Evolutionary conservation across 2,113 vertebrate species (phyloP), one percentile per base, ranked within the genome.

Genomic region (Rissa tridactyla): DNA sequence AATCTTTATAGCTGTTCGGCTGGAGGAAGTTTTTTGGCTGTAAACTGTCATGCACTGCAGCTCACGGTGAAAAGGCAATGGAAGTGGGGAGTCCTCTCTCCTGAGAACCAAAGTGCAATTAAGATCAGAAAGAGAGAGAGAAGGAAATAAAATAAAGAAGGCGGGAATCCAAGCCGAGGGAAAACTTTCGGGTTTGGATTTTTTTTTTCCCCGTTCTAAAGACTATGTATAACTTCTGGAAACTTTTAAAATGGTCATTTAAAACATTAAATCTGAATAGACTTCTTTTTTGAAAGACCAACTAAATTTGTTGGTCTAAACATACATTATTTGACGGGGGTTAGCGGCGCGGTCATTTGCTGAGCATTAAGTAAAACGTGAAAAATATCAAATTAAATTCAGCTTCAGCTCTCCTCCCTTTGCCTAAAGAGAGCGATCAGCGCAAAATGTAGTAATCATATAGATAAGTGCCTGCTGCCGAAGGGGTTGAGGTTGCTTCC

Each of bases 11-110:
- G 97, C 96, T 21, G 55, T 71, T 69, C 13, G 68, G 77, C 75
- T 58, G 82, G 96, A 97, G 97, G 98, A 96, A 96, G 97, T 71
- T 97, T 97, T 96, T 96, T 95, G 97, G 97, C 96, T 97, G 90
- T 98, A 98, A 98, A 98, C 84, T 86, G 97, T 97, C 97, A 97
- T 88, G 97, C 98, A 95, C 97, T n/a, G 92, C 68, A 94, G 97
- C 96, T 52, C 92, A 47, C 51, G 18, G 22, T 98, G 97, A 97
- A 98, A 97, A 93, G 97, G 36, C 73, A 47, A 2, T 10, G 82
- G 22, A 52, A 78, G 58, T 26, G 70, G 88, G 75, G 88, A 87
- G n/a, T 46, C 66, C 91, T 25, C 54, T 78, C 82, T 85, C 94
- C 93, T 89, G 95, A 90, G 95, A 92, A 82, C 81, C 64, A 14